Conservation (phyloP, 2,888 invertebrate species). For the Adineta ricciae region DNA sequence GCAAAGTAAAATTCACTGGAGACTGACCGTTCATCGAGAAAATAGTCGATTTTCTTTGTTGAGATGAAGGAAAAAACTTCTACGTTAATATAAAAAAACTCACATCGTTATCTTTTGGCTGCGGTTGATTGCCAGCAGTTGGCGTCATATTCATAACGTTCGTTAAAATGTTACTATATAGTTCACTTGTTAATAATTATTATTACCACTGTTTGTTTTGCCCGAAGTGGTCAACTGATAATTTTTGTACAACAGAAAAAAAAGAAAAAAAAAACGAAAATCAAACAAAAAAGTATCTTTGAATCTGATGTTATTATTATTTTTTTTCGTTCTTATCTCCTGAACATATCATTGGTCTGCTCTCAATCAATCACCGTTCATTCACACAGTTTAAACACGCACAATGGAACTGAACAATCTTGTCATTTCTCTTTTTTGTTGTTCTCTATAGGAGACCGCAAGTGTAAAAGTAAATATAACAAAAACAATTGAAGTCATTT, state of each 20-base stretch:
- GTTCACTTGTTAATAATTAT: not conserved
- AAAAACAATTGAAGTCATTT: too few species aligned
- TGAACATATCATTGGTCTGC: not conserved
- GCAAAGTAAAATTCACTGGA: too few species aligned
- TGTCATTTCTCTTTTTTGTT: not conserved
- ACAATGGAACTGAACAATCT: not conserved
- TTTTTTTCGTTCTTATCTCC: not conserved
- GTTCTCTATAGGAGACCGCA: not conserved
- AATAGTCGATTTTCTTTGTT: too few species aligned
- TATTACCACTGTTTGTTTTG: not conserved
- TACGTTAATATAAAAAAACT: not conserved
- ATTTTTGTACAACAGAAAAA: not conserved
- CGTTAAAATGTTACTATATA: not conserved
- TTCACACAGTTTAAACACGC: not conserved
- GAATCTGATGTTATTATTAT: too few species aligned
- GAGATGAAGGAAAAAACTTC: too few species aligned
- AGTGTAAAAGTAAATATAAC: not conserved
- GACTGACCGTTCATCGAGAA: too few species aligned
- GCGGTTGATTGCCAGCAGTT: not conserved
- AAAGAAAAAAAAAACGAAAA: not conserved
- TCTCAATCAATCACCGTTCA: not conserved
- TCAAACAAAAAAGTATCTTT: too few species aligned
- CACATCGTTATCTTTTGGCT: not conserved
- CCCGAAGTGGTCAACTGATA: not conserved
- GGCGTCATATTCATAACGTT: not conserved